phyloP scores from a whole-genome alignment of 2,888 invertebrate species.

The Tetragonisca angustula region DNA sequence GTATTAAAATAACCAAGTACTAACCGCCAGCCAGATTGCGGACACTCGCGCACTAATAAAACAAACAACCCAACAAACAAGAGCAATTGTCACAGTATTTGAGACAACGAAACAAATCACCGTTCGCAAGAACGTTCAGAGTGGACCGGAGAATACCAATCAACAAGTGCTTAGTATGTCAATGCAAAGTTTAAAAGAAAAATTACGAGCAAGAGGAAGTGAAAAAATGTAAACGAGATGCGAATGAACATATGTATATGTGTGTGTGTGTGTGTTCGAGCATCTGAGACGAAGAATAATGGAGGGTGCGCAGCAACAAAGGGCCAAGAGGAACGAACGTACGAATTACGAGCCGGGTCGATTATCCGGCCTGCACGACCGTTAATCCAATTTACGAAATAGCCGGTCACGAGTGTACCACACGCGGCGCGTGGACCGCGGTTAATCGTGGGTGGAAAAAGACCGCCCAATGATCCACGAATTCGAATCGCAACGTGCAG shows the following conservation, averaged over 20 bases:
- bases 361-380: slow-evolving; percentile 59
- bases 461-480: slow-evolving; percentile 28
- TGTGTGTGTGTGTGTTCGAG: neutral
- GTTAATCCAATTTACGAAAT: slow-evolving; percentile 68
- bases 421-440: slow-evolving; percentile 56
- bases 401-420: slow-evolving; percentile 61
- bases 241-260: neutral
- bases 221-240: neutral
- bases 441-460: slow-evolving; percentile 62
- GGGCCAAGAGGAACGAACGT: slow-evolving; percentile 47
- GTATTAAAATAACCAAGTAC: no score
- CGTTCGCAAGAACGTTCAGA: no score
- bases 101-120: no score
- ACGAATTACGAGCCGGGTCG: slow-evolving; percentile 62
- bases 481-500: neutral
- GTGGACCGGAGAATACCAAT: no score
- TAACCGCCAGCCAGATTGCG: no score
- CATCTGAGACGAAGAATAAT: slow-evolving; percentile 38
- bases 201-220: no score
- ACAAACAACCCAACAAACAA: no score
- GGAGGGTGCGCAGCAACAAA: slow-evolving; percentile 39
- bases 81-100: no score
- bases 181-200: neutral
- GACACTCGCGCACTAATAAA: no score
- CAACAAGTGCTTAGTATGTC: neutral